Conservation (phyloP, 1,140 invertebrate genomes). For the Archivesica marissinica region DNA sequence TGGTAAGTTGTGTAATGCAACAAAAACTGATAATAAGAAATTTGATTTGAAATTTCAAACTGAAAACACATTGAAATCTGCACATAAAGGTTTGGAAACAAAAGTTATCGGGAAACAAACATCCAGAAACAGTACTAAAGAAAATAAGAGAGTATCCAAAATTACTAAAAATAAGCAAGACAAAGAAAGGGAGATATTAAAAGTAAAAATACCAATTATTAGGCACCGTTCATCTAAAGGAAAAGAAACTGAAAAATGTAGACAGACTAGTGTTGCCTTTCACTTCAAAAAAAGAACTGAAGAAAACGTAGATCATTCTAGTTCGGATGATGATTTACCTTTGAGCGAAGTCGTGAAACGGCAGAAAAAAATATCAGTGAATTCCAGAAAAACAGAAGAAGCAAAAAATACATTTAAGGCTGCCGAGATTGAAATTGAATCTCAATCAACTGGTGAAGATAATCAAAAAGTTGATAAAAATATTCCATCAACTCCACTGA, state of each 20-base stretch:
- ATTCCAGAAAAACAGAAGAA: neutral
- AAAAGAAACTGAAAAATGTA: neutral
- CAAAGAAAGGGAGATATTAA: neutral
- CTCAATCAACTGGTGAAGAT: constrained; percentile 5
- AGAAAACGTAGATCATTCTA: neutral
- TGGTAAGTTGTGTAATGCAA: no score
- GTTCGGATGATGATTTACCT: constrained; percentile 6
- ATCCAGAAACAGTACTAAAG: no score
- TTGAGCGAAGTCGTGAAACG: neutral
- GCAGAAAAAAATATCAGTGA: neutral
- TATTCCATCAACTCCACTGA: neutral
- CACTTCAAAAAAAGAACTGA: constrained; percentile 3
- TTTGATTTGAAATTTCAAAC: no score
- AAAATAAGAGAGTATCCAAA: no score
- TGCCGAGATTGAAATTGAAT: neutral
- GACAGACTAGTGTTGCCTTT: neutral
- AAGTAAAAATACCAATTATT: neutral
- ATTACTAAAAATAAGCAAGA: neutral
- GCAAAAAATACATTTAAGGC: neutral
- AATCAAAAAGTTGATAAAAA: neutral
- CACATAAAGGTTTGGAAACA: no score
- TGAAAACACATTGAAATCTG: no score
- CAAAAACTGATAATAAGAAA: no score
- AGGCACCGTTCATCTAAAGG: neutral
- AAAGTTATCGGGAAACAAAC: no score